A percentile compares a stretch with the other conserved stretches of the same genome.
phyloP scores from a whole-genome alignment of 2,888 invertebrate species.

The Sussaba pulchella region DNA sequence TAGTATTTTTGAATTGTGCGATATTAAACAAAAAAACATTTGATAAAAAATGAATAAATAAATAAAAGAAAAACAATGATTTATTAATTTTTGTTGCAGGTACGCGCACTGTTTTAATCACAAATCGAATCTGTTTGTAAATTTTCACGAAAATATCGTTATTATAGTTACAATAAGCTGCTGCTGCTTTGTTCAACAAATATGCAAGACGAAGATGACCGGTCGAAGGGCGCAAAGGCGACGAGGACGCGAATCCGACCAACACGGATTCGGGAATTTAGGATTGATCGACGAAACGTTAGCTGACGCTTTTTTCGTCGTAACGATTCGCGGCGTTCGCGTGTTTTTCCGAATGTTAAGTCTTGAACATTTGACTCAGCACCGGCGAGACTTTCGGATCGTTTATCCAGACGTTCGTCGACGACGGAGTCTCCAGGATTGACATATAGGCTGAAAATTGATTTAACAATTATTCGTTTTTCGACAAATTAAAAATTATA shows the following conservation, averaged over 20 bases:
- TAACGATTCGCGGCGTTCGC: conserved; percentile 85
- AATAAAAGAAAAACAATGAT: neutral
- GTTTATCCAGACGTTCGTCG: conserved; percentile 88
- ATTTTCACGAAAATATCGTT: conserved; percentile 68
- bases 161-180: conserved; percentile 60
- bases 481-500: neutral
- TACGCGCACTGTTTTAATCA: conserved; percentile 2
- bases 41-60: neutral
- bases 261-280: conserved; percentile 12
- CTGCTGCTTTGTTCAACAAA: conserved; percentile 34
- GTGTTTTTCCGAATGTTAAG: conserved; percentile 88
- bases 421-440: conserved; percentile 88
- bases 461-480: neutral
- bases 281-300: conserved; percentile 45
- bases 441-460: conserved; percentile 87
- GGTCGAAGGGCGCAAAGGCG: too few relatives aligned
- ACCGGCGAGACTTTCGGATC: conserved; percentile 89
- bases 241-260: conserved; percentile 47
- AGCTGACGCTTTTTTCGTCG: conserved; percentile 65
- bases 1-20: conserved; percentile 1
- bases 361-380: conserved; percentile 88
- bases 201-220: conserved; percentile 30
- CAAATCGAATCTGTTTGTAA: conserved; percentile 60
- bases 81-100: neutral
- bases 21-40: conserved; percentile 15